Evolutionary conservation across 2,888 invertebrate genomes (phyloP), one percentile per base, ranked within the genome.

Genomic region (Cheilosia soror): DNA sequence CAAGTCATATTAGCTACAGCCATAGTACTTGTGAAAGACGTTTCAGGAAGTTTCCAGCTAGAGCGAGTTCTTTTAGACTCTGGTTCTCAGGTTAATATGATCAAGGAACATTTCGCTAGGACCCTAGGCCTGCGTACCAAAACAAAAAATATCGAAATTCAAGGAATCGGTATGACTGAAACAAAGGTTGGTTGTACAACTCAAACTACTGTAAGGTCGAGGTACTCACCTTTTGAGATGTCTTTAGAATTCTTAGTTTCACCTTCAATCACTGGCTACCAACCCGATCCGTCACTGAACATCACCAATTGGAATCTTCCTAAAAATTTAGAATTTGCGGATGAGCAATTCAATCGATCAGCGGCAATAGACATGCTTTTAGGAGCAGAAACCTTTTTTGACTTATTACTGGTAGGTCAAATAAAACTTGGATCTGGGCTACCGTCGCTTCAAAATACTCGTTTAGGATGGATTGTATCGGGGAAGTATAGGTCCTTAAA

Each of bases 241-340:
- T 7, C 44, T 66, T 13, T 87, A 7, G 60, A 73, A 31, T 86
- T 65, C n/a, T 31, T 49, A n/a, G 47, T 63, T 37, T 15, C 20
- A 5, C 72, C 87, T 5, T 68, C 83, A 29, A 88, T 88, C 13
- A 79, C 87, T 51, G 65, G 49, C 0, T 87, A 88, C 31, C 87
- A 88, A 57, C 79, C 76, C 25, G 66, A 72, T 15, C 27, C 49
- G 13, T 55, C 47, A 53, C 15, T 77, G 5, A 57, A 68, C 33
- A 42, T 68, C 3, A 13, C 37, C 42, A 47, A 58, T 58, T 80
- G 77, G 77, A 85, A 77, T 25, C 25, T 80, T 7, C 77, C 72
- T 13, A 33, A 37, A 25, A 72, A 76, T 29, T 9, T 77, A 42
- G 51, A 85, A 15, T 53, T 87, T 4, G 86, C 78, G 15, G 81